phyloP scores from a whole-genome alignment of 2,113 vertebrate species.

The Triplophysa siluroides region DNA sequence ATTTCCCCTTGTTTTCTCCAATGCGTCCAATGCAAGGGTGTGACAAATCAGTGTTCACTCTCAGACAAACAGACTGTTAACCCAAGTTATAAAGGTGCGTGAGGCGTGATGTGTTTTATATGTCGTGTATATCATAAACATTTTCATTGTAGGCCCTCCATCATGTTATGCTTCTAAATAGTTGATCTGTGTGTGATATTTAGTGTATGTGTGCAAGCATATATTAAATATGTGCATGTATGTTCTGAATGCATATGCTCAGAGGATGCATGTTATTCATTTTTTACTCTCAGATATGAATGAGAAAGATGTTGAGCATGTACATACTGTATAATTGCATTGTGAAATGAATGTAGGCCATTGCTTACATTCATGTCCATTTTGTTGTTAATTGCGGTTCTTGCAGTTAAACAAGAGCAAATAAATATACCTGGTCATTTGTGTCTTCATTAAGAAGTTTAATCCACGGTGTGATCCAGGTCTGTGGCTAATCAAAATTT shows the following conservation, averaged over 20 bases:
- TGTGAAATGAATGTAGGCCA: not conserved
- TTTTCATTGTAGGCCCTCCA: too few species aligned
- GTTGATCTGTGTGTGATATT: not conserved
- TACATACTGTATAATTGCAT: not conserved
- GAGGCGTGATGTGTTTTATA: not conserved
- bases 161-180: not conserved
- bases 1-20: slow-evolving; percentile 75
- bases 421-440: not conserved
- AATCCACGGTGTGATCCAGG: not conserved
- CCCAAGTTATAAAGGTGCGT: not conserved
- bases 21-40: slow-evolving; percentile 55
- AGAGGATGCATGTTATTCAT: too few species aligned
- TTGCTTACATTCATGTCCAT: not conserved
- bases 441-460: not conserved
- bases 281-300: too few species aligned
- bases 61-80: not conserved
- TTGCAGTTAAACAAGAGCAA: not conserved
- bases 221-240: too few species aligned
- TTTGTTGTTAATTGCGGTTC: not conserved
- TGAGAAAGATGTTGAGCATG: not conserved
- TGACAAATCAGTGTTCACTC: slow-evolving; percentile 18
- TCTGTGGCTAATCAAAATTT: not conserved
- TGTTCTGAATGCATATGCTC: too few species aligned
- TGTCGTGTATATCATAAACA: too few species aligned
- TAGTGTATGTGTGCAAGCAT: not conserved